A percentile compares a stretch with the other conserved stretches of the same genome.
Conservation (phyloP, 2,113 vertebrate genomes). For the Solea senegalensis region DNA sequence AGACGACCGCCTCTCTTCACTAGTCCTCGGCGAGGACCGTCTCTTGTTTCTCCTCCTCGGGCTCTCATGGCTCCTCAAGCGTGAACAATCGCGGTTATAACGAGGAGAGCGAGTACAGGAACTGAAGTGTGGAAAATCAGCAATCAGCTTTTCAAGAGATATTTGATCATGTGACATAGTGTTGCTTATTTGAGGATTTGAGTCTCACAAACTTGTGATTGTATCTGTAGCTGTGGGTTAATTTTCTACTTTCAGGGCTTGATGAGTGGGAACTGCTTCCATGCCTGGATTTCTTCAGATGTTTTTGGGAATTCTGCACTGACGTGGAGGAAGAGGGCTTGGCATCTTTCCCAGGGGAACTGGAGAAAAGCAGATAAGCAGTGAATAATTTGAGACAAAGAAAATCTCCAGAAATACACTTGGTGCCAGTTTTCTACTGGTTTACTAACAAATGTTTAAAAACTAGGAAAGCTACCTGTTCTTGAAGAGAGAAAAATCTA, state of each 20-base stretch:
- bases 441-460: too few species aligned
- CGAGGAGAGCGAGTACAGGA: slow-evolving; percentile 36
- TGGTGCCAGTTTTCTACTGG: too few species aligned
- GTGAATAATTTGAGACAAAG: too few species aligned
- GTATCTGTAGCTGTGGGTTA: slow-evolving; percentile 9
- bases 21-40: background rate
- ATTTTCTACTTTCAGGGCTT: slow-evolving; percentile 21
- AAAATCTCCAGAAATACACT: too few species aligned
- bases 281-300: slow-evolving; percentile 38
- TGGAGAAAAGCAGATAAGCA: too few species aligned
- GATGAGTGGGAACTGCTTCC: slow-evolving; percentile 15
- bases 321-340: background rate
- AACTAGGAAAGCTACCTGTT: too few species aligned
- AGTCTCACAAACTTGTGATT: slow-evolving; percentile 42
- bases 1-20: background rate
- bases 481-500: too few species aligned
- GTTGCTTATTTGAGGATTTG: too few species aligned
- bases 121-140: background rate
- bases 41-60: background rate
- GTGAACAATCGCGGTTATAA: background rate
- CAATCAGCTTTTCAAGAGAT: too few species aligned
- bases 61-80: background rate
- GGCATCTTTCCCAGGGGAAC: slow-evolving; percentile 1
- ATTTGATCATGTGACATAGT: too few species aligned
- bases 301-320: slow-evolving; percentile 38